Base-by-base conservation (phyloP, 2,888 invertebrate genomes). In the Neria commutata region DNA sequence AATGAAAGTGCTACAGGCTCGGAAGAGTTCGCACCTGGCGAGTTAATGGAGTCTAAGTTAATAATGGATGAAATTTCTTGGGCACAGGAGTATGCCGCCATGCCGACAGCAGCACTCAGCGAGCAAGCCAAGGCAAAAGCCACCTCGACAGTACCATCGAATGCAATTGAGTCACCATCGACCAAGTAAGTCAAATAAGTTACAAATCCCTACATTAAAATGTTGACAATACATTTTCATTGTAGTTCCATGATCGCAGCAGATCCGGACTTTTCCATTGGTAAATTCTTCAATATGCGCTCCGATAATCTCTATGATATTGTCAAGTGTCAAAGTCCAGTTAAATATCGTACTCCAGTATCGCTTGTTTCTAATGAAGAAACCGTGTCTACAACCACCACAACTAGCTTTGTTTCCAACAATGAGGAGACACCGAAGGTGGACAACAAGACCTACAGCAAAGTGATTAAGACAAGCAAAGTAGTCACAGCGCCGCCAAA, bases 51-150 rank as follows among this genome's bases (percentile, higher is more conserved):
- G 10, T 77, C 78, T 0, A 75, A 77, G 53, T 51, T 82, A 5
- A 55, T 74, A 14, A 66, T 68, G 34, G 81, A 80, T 56, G 82
- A 82, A 60, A 73, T 75, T 10, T 69, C 73, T 1, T 81, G 82
- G 80, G 80, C 80, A 1, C 72, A 78, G 23, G 75, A 81, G 56
- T 79, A 67, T 61, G 78, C 79, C 0, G 71, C 73, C 1, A 80
- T 82, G 51, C 82, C 82, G n/a, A 61, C 70, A 34, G 69, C 70
- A 17, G 69, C 68, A 1, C 55, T 77, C 2, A 78, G 74, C 60
- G 69, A 73, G 52, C 62, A 71, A 47, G 75, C 75, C 2, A 68
- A 76, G 56, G 67, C 67, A 19, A 75, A 72, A 40, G 54, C 45
- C 0, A 16, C 25, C 3, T 37, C 58, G 1, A 63, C 62, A 5